Base-by-base conservation (phyloP, 1,140 invertebrate genomes). In the Caerostris darwini region DNA sequence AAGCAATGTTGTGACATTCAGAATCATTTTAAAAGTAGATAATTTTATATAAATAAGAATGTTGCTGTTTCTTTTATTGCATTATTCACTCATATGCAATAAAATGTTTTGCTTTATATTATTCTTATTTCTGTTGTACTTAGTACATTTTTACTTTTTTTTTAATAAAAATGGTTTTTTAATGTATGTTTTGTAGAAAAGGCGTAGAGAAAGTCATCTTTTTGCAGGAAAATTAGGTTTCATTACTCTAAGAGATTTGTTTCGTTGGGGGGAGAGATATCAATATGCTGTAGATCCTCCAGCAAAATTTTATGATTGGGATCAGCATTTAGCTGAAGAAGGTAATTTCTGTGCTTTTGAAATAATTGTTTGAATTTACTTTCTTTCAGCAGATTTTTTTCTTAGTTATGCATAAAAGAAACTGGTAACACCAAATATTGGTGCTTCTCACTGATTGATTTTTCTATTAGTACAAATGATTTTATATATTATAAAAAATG, bases 181-280 rank as follows among this genome's bases (percentile, higher is more conserved):
- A 83, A 54, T 14, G 53, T 14, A 58, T 69, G 89, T 86, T 77
- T 94, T 96, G 10, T 95, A 97, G 97, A 96, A 97, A 1, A 97
- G 98, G 93, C 96, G 99, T 54, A 97, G 98, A 95, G 91, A 94
- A 94, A 94, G 90, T 57, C 98, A 98, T 8, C 97, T 98, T 5
- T 99, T 99, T 96, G 98, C 98, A 94, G 99, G 99, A 0, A 99
- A 99, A 96, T 97, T 98, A 95, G 98, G 99, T 64, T 99, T 99
- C 95, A 98, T 99, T 92, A 99, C 99, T 0, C 96, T 99, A 7
- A 97, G 99, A 95, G 99, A 99, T 96, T 96, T 99, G 1, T 99
- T 99, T 95, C 97, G 99, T 88, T 99, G 99, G 99, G 99, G 98
- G 1, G 98, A 99, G 95, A 97, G 99, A 58, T 99, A 99, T 96